Evolutionary conservation across 2,113 vertebrate genomes (phyloP), one percentile per base, ranked within the genome.

Genomic region (Pygoscelis adeliae): DNA sequence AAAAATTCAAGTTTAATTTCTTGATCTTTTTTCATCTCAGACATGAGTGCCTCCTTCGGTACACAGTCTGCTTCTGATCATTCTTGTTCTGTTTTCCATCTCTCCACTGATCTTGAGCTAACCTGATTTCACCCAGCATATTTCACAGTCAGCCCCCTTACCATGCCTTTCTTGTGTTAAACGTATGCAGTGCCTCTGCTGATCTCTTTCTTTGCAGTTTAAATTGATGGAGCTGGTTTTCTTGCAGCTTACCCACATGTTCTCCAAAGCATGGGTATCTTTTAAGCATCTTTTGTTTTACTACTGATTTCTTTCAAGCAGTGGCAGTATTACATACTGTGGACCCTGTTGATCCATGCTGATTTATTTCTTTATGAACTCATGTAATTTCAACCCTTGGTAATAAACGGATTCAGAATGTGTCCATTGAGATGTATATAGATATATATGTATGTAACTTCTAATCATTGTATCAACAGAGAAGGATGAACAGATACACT

Each of bases 141-240:
- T 83, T 63, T 63, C 74, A 27, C 29, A 71, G 32, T 7, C 26
- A 13, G 7, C 13, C 2, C 32, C 15, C 12, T 63, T 18, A 15
- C n/a, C 9, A 5, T 32, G 5, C 26, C 6, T 36, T 50, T 63
- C 52, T 30, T 23, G 10, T 23, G 38, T 63, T 65, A 17, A 61
- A 42, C 0, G 0, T 29, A 8, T 1, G 0, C 11, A 7, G 29
- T 27, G 7, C 21, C 62, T 65, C 87, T 26, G 18, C 44, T 80
- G 26, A 42, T 53, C 44, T 46, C 6, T 17, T 40, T 49, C 56
- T 80, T 46, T 89, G 29, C 22, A 7, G 38, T 83, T 80, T n/a
- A 19, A 44, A 18, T 19, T 17, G 29, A 27, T 32, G 67, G 62
- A 73, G 18, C 9, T 73, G 46, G 0, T 38, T 83, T 91, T 77